Evolutionary conservation across 2,113 vertebrate genomes (phyloP).

Genomic region (Polypterus senegalus): DNA sequence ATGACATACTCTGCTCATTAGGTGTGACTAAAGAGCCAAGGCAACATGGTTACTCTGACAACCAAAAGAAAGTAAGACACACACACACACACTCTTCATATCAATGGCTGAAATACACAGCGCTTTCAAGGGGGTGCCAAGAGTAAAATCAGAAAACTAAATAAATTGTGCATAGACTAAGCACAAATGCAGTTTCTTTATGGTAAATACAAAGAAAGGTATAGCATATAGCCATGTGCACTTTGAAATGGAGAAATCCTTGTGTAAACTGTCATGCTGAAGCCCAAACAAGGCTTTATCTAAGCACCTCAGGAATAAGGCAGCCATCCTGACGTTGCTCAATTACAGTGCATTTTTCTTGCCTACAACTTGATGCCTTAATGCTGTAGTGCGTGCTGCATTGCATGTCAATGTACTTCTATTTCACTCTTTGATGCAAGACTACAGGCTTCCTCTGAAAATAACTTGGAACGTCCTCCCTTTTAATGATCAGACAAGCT

Average conservation of each 20-base stretch:
- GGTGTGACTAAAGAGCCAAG: constrained; percentile 47
- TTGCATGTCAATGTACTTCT: too few species aligned
- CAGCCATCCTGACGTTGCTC: not conserved
- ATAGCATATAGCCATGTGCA: too few species aligned
- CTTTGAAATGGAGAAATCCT: not conserved
- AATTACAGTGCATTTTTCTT: not conserved
- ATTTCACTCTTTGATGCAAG: too few species aligned
- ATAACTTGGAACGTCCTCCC: too few species aligned
- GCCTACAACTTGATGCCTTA: too few species aligned
- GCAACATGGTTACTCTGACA: constrained; percentile 61
- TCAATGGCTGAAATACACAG: not conserved
- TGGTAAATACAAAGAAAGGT: too few species aligned
- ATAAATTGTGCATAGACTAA: too few species aligned
- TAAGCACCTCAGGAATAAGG: not conserved
- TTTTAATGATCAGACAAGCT: too few species aligned
- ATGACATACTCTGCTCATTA: constrained; percentile 48
- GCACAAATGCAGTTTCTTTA: too few species aligned
- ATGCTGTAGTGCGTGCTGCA: too few species aligned
- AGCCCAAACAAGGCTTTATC: not conserved
- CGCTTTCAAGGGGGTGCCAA: constrained; percentile 21
- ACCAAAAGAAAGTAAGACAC: constrained; percentile 39
- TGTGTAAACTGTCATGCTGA: not conserved
- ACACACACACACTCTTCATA: constrained; percentile 33
- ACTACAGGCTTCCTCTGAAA: too few species aligned
- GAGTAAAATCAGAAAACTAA: constrained; percentile 45